Percentiles rank a stretch among this genome's conserved stretches.
Evolutionary conservation across 1,140 invertebrate species (phyloP).

Genomic region (Caerostris darwini): DNA sequence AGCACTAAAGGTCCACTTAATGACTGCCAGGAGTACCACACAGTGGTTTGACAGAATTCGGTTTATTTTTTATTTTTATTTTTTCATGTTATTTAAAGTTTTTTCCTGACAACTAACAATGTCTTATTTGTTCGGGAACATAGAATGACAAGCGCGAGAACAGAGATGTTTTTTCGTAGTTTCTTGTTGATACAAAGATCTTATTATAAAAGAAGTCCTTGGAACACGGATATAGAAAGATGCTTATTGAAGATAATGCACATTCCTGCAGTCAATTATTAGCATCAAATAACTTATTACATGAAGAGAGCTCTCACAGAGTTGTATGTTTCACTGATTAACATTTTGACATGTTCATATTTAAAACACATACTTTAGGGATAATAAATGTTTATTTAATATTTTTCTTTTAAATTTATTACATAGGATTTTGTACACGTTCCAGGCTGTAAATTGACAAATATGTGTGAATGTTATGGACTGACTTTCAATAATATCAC

Average conservation of each 20-base stretch:
- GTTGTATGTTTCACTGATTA: not conserved
- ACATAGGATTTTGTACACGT: no score
- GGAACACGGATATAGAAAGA: not conserved
- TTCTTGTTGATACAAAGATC: conserved; percentile 30
- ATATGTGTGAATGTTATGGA: no score
- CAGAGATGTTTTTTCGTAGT: not conserved
- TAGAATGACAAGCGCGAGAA: conserved; percentile 15
- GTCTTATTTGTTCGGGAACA: conserved; percentile 43
- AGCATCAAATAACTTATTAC: not conserved
- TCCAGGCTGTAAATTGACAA: no score
- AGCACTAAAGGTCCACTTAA: conserved; percentile 47
- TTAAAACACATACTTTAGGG: not conserved
- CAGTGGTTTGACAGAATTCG: conserved; percentile 56
- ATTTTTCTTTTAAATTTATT: no score
- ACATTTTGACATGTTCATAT: not conserved
- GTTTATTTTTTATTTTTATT: not conserved
- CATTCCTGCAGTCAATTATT: not conserved
- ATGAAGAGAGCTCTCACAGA: not conserved
- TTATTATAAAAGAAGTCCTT: conserved; percentile 53
- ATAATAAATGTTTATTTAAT: not conserved
- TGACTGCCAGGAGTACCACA: not conserved
- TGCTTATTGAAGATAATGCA: not conserved
- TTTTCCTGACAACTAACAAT: conserved; percentile 65
- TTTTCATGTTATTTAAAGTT: conserved; percentile 41
- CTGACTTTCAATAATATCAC: no score